phyloP scores from a whole-genome alignment of 1,140 invertebrate species.

The Camponotus floridanus region DNA sequence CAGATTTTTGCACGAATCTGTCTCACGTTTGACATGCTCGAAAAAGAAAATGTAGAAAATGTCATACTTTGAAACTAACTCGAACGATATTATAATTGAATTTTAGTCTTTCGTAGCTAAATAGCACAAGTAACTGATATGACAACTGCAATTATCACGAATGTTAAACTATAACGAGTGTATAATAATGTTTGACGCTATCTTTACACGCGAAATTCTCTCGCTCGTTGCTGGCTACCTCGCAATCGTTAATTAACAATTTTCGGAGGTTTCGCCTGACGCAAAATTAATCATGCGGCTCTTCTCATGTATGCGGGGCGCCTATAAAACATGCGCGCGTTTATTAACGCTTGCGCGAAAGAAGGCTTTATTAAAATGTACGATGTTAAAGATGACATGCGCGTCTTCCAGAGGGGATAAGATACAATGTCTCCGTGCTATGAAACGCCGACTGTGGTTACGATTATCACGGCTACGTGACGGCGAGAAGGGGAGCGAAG shows the following conservation, averaged over 20 bases:
- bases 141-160: neutral
- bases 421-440: slow-evolving; percentile 8
- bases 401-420: slow-evolving; percentile 10
- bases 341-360: slow-evolving; percentile 47
- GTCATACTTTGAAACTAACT: neutral
- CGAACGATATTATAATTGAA: neutral
- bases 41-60: neutral
- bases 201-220: slow-evolving; percentile 7
- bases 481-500: slow-evolving; percentile 23
- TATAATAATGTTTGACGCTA: slow-evolving; percentile 19
- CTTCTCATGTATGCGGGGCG: neutral
- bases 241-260: slow-evolving; percentile 58
- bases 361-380: slow-evolving; percentile 37
- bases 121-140: neutral
- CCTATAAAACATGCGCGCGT: slow-evolving; percentile 56
- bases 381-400: slow-evolving; percentile 18
- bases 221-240: neutral
- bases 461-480: slow-evolving; percentile 6
- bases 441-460: slow-evolving; percentile 47
- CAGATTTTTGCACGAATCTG: neutral
- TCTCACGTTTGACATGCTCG: neutral
- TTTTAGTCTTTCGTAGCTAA: slow-evolving; percentile 7
- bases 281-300: slow-evolving; percentile 54
- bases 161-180: slow-evolving; percentile 27
- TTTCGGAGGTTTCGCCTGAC: slow-evolving; percentile 45